These are phyloP conservation scores for Cyanistes caeruleus DNA, from an alignment of 2,113 vertebrate genomes.

Conservation along the genomic window DNA sequence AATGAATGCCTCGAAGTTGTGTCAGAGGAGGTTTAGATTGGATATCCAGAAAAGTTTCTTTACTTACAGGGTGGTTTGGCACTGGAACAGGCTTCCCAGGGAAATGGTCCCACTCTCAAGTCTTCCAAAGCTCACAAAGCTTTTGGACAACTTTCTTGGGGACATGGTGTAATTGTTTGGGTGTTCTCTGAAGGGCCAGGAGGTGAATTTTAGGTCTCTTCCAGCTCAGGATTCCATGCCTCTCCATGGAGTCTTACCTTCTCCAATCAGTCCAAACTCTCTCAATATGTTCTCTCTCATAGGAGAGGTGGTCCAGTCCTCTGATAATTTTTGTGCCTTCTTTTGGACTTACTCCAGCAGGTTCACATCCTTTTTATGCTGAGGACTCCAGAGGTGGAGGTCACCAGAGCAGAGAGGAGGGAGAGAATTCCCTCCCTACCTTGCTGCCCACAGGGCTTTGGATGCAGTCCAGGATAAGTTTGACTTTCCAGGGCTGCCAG, in stretches of 20 bases:
- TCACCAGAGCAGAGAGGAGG: not conserved
- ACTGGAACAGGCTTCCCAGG: not conserved
- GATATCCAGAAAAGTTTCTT: not conserved
- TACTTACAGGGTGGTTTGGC: not conserved
- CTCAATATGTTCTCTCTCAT: not conserved
- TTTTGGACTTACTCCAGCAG: not conserved
- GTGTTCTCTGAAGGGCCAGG: not conserved
- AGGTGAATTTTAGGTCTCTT: not conserved
- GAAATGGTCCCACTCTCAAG: rapidly evolving
- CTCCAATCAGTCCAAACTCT: not conserved
- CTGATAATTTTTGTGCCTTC: not conserved
- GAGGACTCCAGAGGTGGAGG: not conserved
- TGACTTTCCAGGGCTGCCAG: not conserved
- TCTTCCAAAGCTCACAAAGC: not conserved
- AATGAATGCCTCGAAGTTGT: not conserved
- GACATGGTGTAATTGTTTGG: not conserved
- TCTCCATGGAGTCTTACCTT: not conserved
- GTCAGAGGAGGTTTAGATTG: rapidly evolving
- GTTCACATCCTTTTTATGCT: not conserved
- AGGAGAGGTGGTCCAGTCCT: not conserved
- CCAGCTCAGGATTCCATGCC: not conserved
- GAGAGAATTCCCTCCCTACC: not conserved
- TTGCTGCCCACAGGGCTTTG: not conserved
- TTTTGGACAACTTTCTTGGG: not conserved
- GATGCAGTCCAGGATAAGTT: not conserved